Base-by-base conservation (phyloP, 2,888 invertebrate species). In the Aricia artaxerxes region DNA sequence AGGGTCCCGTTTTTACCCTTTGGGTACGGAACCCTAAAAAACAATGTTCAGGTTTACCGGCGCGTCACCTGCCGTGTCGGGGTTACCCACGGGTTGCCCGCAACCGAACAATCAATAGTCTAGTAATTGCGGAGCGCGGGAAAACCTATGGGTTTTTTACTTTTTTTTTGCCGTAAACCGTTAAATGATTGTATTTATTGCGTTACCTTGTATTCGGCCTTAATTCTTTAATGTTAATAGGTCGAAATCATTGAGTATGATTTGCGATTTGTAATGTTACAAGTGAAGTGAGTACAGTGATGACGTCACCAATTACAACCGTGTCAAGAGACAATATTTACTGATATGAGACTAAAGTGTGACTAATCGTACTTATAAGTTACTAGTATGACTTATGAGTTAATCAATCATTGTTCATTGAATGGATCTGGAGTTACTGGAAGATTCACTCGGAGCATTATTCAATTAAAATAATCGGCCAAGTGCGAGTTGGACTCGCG, bases 201-300 rank as follows among this genome's bases (percentile, higher is more conserved):
- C 9, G 40, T n/a, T 73, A 44, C 44, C 44, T 73, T 73, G 16
- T 24, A 40, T 73, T 38, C 40, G 73, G 16, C 44, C 73, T 73
- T 73, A 7, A 73, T 44, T 73, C 24, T 73, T 44, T n/a, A 40
- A 73, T n/a, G 40, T 73, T 73, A 24, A n/a, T 44, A 7, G n/a
- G 40, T 73, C 40, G 73, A 73, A 40, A n/a, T 73, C 38, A 73
- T 73, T 40, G 44, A 44, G 11, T 9, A 1, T 7, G 40, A 44
- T 13, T 40, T n/a, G 9, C 24, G 64, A 64, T 31, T 64, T 31
- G 57, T 49, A 49, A 9, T 61, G 61, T 24, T 24, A 7, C 24
- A 11, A 9, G 64, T 31, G 31, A 2, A 4, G 31, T 64, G 64
- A 64, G 64, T 64, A 24, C 0, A 64, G n/a, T 7, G 7, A 64